A percentile compares a stretch with the other conserved stretches of the same genome.
Conservation (phyloP, 1,140 invertebrate genomes). For the Papilio glaucus region DNA sequence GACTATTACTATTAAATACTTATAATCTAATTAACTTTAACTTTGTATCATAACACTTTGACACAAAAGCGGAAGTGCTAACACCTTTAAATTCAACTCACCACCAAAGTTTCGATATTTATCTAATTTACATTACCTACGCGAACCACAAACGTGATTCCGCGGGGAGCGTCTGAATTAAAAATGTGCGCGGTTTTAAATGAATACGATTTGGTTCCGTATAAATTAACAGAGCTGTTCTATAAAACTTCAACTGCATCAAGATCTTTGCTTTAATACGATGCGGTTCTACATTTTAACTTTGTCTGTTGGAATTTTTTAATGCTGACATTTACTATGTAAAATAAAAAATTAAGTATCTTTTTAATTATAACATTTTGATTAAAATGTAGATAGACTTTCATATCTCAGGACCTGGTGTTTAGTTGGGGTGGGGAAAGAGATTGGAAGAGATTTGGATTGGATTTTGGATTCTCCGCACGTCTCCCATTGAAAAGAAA, state of each 20-base stretch:
- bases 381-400: no score
- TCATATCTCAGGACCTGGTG: no score
- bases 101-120: background rate
- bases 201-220: slow-evolving; percentile 30
- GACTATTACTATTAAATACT: no score
- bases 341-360: no score
- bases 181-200: slow-evolving; percentile 22
- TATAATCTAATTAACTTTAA: no score
- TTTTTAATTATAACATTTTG: no score
- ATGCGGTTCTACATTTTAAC: background rate
- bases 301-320: background rate
- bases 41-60: background rate
- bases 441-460: no score
- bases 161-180: slow-evolving; percentile 6
- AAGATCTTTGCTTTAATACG: background rate
- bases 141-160: slow-evolving; percentile 22
- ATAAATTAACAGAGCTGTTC: slow-evolving; percentile 15
- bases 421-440: no score
- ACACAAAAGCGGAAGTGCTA: background rate
- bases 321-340: background rate
- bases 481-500: no score
- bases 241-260: slow-evolving; percentile 10
- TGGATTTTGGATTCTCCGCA: no score
- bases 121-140: slow-evolving; percentile 31
- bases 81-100: background rate